Conservation (phyloP, 2,888 invertebrate genomes). For the Euplagia quadripunctaria region DNA sequence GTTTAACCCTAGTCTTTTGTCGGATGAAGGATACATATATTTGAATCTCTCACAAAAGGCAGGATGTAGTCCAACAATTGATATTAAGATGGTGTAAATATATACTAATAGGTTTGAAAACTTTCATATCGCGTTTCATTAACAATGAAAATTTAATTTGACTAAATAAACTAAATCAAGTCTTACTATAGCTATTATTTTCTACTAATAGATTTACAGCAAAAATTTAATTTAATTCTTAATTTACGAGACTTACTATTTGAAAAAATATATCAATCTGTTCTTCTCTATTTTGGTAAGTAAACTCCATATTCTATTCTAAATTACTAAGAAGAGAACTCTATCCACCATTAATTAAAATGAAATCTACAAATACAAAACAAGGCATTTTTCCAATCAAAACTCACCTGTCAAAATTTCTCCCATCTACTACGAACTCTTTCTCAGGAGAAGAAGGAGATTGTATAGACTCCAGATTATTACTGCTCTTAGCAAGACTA, state of each 20-base stretch:
- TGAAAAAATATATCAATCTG: not conserved
- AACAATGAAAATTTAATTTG: no score
- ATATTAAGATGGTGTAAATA: no score
- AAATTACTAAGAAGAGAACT: not conserved
- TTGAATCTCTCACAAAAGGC: no score
- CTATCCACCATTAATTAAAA: not conserved
- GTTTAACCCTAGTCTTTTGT: no score
- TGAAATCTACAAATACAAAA: conserved; percentile 4
- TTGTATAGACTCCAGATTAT: conserved; percentile 75
- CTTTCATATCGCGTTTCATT: no score
- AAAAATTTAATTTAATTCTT: not conserved
- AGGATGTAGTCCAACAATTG: no score
- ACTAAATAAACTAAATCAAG: not conserved
- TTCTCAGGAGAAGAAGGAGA: conserved; percentile 67
- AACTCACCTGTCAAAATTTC: conserved; percentile 65
- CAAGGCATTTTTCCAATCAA: conserved; percentile 2
- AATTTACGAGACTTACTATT: no score
- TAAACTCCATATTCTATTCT: not conserved
- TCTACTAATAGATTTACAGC: not conserved
- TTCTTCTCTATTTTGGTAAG: not conserved
- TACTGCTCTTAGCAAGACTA: conserved; percentile 75
- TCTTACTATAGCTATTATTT: not conserved
- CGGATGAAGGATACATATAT: no score
- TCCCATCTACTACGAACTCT: conserved; percentile 44
- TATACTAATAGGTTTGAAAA: no score